Base-by-base conservation (phyloP, 2,888 invertebrate genomes). In the Tillus elongatus region DNA sequence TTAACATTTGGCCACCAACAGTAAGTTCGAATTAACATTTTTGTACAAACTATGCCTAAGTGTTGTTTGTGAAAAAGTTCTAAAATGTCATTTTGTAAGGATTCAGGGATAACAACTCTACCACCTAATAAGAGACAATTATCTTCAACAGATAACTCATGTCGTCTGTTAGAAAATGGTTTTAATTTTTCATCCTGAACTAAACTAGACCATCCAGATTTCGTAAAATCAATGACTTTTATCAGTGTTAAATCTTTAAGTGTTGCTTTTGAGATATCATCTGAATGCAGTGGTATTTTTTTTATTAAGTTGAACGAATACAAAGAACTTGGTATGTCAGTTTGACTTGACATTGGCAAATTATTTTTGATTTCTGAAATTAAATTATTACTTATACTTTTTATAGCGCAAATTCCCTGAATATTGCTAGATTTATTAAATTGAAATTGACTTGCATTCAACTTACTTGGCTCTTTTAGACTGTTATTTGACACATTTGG, bases 1-100 rank as follows among this genome's bases (percentile, higher is more conserved):
- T 24, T 46, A 16, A 47, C 30, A 8, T 33, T 34, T 16, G 45
- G 44, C 46, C 48, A 46, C 47, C 47, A 50, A 30, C 41, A 41
- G 29, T 42, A 40, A 3, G 43, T 39, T 9, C 45, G 13, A 4
- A 42, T 37, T 4, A 49, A 30, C 46, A 43, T 43, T 43, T 49
- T 45, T 3, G 45, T 41, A 30, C 46, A 26, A 24, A 45, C 41
- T 19, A 48, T 40, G n/a, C 47, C 50, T 10, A 39, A 29, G 24
- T 47, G 46, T 15, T 45, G 41, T 29, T 44, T 41, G 37, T 46
- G 48, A 31, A 49, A 44, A 2, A 47, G 30, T 11, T 40, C 24
- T 26, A 46, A 27, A 35, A 45, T 28, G 19, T 42, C 30, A 9
- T 26, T 13, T 15, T 33, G 30, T 3, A 41, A 36, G 16, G 24